Percentiles rank a stretch among this genome's conserved stretches.
Evolutionary conservation across 1,140 invertebrate species (phyloP).

Genomic region (Hyles vespertilio): DNA sequence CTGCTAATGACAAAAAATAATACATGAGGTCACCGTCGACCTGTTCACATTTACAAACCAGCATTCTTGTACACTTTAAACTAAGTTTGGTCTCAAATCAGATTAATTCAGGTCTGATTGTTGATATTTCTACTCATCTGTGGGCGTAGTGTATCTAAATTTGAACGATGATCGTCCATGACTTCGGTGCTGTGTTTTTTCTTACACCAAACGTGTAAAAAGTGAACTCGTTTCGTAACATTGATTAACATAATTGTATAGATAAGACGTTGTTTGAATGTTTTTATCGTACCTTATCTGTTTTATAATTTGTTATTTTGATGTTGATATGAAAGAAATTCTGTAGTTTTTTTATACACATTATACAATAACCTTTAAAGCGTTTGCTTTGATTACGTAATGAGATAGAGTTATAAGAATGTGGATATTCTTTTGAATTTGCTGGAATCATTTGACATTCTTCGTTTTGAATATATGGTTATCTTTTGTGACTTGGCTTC

Average conservation of each 20-base stretch:
- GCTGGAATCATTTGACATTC: too few species aligned
- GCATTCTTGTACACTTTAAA: conserved; percentile 10
- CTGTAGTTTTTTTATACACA: too few species aligned
- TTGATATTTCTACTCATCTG: conserved; percentile 23
- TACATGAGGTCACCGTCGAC: conserved; percentile 36
- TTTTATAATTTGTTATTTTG: too few species aligned
- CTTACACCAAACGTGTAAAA: conserved; percentile 18
- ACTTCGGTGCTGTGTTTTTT: conserved; percentile 15
- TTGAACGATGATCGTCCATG: conserved; percentile 21
- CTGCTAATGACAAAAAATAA: conserved; percentile 42
- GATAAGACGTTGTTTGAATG: conserved; percentile 6
- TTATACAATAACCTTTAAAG: too few species aligned
- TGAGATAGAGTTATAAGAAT: too few species aligned
- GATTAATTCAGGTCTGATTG: conserved; percentile 14
- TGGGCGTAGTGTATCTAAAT: conserved; percentile 27
- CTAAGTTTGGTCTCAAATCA: conserved; percentile 6
- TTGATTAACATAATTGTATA: conserved; percentile 13
- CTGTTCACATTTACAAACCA: conserved; percentile 24
- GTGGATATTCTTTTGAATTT: too few species aligned
- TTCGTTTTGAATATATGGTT: too few species aligned
- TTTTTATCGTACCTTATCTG: conserved; percentile 9
- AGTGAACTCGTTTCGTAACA: conserved; percentile 30
- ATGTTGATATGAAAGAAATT: too few species aligned
- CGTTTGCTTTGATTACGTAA: too few species aligned
- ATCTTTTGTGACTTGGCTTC: too few species aligned